Evolutionary conservation across 1,140 invertebrate genomes (phyloP), one percentile per base, ranked within the genome.

Genomic region (Anoplophora glabripennis): DNA sequence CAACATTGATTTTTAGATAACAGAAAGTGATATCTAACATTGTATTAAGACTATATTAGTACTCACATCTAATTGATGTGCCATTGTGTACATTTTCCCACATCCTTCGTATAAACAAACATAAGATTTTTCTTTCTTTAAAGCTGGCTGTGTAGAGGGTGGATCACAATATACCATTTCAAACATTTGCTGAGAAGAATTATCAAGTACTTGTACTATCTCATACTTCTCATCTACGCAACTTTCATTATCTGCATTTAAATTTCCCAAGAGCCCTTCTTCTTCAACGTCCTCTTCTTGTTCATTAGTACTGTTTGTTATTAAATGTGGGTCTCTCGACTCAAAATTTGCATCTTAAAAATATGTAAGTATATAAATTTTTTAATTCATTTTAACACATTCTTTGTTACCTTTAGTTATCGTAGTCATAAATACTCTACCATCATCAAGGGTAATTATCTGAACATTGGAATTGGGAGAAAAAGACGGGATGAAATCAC

Each of bases 51-150:
- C 11, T 42, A 28, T 14, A 57, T 33, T 21, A 37, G 53, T 41
- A 49, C 56, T 58, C 67, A 83, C 82, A 72, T 79, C 80, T 18
- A 84, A 70, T 74, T 84, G 82, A 63, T 84, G 80, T 0, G 77
- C 69, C n/a, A 81, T 81, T 33, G 80, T 79, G 66, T 83, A 84
- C 1, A 78, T 64, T 52, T 81, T 76, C 7, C 76, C 74, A 72
- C 82, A 84, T 34, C 77, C 78, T 53, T 76, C 75, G 71, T 78
- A 79, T 17, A 64, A 57, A 70, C 82, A 84, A 12, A 54, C 53
- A 64, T 63, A 72, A 44, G 37, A 60, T 53, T 57, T 63, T 61
- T 38, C 48, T 12, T 65, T 51, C 15, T 51, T 36, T 4, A 46
- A 46, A 11, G 44, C 28, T n/a, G 59, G 34, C 33, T 51, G 45